These are phyloP conservation scores for Caenorhabditis wallacei DNA, from an alignment of 2,888 invertebrate species.

Conservation along the genomic window DNA sequence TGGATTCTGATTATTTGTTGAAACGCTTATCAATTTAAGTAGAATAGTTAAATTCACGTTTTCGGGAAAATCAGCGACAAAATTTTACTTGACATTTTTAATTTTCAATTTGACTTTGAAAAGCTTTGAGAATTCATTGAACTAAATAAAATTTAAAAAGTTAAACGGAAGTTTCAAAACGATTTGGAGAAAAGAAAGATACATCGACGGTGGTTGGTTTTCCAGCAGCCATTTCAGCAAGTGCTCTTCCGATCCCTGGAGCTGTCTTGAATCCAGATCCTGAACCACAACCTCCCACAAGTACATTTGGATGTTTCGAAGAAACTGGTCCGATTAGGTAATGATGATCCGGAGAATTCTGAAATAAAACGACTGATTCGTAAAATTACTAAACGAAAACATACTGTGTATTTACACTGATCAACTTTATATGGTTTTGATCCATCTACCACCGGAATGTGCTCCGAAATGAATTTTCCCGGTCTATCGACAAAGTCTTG, in stretches of 20 bases:
- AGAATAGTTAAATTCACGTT: not conserved
- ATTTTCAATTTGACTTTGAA: too few species aligned
- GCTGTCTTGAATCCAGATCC: conserved; percentile 80
- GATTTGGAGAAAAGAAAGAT: conserved; percentile 63
- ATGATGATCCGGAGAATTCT: conserved; percentile 70
- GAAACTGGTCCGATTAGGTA: conserved; percentile 68
- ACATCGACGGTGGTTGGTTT: conserved; percentile 66
- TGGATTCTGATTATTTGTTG: not conserved
- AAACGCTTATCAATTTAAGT: not conserved
- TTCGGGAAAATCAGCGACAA: not conserved
- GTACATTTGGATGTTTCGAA: conserved; percentile 65
- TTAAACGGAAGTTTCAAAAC: conserved; percentile 34
- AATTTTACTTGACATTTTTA: too few species aligned
- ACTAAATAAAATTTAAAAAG: not conserved
- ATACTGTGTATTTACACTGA: conserved; percentile 72
- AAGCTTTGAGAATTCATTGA: not conserved
- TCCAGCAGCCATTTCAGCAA: conserved; percentile 66
- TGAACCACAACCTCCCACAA: conserved; percentile 77
- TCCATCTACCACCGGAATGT: conserved; percentile 66
- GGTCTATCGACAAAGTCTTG: conserved; percentile 46
- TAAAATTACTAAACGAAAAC: not conserved
- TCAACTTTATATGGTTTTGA: conserved; percentile 45
- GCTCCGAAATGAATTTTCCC: conserved; percentile 54
- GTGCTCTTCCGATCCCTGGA: conserved; percentile 67
- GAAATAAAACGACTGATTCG: not conserved